A percentile compares a stretch with the other conserved stretches of the same genome.
These are phyloP conservation scores for Mus spretus DNA, from an alignment of 2,797 vertebrate genomes.

Conservation along the genomic window DNA sequence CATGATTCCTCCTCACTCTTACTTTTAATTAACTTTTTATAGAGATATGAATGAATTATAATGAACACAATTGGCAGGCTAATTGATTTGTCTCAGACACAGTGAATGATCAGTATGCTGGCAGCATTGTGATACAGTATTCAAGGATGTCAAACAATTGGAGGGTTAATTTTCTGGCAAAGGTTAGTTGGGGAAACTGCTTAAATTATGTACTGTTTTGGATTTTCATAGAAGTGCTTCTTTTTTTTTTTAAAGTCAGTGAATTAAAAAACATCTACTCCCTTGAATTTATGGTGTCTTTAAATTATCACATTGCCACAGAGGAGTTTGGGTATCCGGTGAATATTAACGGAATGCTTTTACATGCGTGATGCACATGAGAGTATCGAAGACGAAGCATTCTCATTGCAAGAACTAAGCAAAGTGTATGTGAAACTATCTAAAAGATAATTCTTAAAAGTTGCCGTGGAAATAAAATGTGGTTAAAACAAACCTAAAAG, in stretches of 20 bases:
- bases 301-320: conserved; percentile 74
- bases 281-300: conserved; percentile 80
- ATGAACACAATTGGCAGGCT: conserved; percentile 90
- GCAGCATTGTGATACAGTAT: conserved; percentile 83
- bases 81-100: conserved; percentile 90
- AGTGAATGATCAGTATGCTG: conserved; percentile 85
- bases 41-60: conserved; percentile 91
- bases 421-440: conserved; percentile 44
- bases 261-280: conserved; percentile 67
- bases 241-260: not conserved
- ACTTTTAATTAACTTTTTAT: conserved; percentile 92
- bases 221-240: conserved; percentile 75
- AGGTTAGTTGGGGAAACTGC: conserved; percentile 81
- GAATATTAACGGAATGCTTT: conserved; percentile 80
- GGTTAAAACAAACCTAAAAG: conserved; percentile 77
- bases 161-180: conserved; percentile 88
- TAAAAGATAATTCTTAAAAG: conserved; percentile 68
- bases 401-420: conserved; percentile 61
- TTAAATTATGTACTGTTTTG: conserved; percentile 82
- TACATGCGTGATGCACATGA: conserved; percentile 77
- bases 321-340: conserved; percentile 61
- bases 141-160: conserved; percentile 84
- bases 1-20: conserved; percentile 89
- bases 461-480: conserved; percentile 58
- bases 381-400: conserved; percentile 70